Conservation (phyloP, 2,113 vertebrate species). For the Agapornis roseicollis region DNA sequence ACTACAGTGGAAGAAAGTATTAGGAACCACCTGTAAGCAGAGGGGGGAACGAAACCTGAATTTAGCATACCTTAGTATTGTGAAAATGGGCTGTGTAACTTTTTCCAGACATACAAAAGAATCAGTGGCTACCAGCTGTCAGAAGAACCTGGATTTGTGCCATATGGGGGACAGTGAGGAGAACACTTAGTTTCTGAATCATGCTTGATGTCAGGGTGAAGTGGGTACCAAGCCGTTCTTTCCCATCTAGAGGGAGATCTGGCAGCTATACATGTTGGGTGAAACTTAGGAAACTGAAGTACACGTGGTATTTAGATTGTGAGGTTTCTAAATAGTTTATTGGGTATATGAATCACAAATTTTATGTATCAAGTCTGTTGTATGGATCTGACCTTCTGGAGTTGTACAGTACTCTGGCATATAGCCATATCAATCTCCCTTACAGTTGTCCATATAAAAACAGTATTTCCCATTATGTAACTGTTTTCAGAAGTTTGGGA, state of each 20-base stretch:
- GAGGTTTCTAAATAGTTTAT: neutral
- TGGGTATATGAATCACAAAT: neutral
- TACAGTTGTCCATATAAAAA: neutral
- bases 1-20: neutral
- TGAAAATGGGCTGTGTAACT: neutral
- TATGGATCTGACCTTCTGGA: neutral
- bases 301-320: accelerated
- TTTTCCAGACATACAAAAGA: neutral
- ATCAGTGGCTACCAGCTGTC: neutral
- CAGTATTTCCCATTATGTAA: neutral
- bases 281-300: neutral
- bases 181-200: neutral
- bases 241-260: neutral
- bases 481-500: neutral
- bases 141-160: neutral
- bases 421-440: neutral
- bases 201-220: neutral
- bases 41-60: neutral
- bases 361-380: neutral
- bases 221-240: neutral
- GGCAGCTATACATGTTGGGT: neutral
- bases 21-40: neutral
- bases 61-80: neutral
- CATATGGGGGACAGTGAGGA: neutral
- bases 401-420: neutral